These are phyloP conservation scores for Gnathonemus longibarbis DNA, from an alignment of 2,113 vertebrate genomes.

Conservation along the genomic window DNA sequence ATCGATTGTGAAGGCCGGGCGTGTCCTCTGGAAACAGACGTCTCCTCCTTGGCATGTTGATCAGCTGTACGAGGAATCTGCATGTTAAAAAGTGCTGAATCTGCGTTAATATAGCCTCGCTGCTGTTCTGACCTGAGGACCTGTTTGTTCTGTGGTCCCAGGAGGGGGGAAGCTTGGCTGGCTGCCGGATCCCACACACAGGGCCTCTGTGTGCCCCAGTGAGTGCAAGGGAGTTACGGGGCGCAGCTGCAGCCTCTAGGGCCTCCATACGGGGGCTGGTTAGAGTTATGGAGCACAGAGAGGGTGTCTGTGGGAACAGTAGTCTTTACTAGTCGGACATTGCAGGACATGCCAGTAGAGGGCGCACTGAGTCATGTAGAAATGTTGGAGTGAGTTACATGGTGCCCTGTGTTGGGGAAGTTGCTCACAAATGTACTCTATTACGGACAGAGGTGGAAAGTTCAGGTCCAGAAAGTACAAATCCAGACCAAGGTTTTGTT, in stretches of 20 bases:
- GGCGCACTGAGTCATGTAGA: neutral
- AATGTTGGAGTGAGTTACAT: no score
- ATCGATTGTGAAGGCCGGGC: neutral
- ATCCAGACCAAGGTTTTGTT: no score
- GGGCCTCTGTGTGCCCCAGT: slow-evolving; percentile 1
- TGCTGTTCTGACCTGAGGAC: neutral
- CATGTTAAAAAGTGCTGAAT: slow-evolving; percentile 16
- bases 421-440: no score
- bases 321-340: no score
- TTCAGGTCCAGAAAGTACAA: no score
- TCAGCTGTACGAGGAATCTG: neutral
- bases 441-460: no score
- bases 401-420: neutral
- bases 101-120: neutral
- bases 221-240: neutral
- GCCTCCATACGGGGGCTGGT: neutral
- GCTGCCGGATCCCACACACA: neutral
- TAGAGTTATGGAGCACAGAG: neutral
- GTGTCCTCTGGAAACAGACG: neutral
- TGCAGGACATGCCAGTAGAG: neutral
- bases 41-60: neutral
- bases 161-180: neutral
- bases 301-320: neutral
- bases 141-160: slow-evolving; percentile 2
- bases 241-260: neutral